Evolutionary conservation across 2,797 vertebrate genomes (phyloP), one percentile per base, ranked within the genome.

Genomic region (Euphonia xanthogaster): DNA sequence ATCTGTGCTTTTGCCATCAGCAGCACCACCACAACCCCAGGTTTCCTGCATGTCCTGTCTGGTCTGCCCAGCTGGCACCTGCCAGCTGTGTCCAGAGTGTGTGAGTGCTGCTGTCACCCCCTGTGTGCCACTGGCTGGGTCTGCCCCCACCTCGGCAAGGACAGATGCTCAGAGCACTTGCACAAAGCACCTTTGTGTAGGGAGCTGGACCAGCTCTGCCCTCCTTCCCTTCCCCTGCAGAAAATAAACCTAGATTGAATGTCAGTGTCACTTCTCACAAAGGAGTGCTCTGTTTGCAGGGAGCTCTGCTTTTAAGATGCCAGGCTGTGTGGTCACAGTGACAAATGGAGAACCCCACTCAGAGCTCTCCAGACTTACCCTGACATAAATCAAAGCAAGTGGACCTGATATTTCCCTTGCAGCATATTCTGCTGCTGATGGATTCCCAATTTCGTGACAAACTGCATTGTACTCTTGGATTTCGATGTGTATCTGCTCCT

Each of bases 201-300:
- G 60, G 31, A 94, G 42, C 86, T 48, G 70, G 55, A 33, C 40
- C 39, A 25, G 78, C 54, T 23, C 80, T 39, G 4, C 27, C 68
- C 70, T 91, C 47, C 35, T 54, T 57, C 39, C 61, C 61, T 85
- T 81, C 40, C n/a, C 35, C 42, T 58, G 65, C 58, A 68, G 88
- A 94, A 94, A 93, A 91, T 65, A 93, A 95, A 91, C 94, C 72
- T 8, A 90, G 94, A 97, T 95, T 94, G 93, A 95, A 91, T 83
- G 91, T 91, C 89, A 91, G 65, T 95, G 95, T 96, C 94, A 93
- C 91, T 88, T 58, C 78, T 68, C 73, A 72, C 94, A 90, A 83
- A 90, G 91, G 58, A 83, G 82, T 53, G 85, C 91, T 96, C 91
- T 94, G 94, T 94, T 94, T 96, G 93, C 94, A 25, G 70, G 33